Evolutionary conservation across 2,113 vertebrate genomes (phyloP).

Genomic region (Cyprinodon tularosa): DNA sequence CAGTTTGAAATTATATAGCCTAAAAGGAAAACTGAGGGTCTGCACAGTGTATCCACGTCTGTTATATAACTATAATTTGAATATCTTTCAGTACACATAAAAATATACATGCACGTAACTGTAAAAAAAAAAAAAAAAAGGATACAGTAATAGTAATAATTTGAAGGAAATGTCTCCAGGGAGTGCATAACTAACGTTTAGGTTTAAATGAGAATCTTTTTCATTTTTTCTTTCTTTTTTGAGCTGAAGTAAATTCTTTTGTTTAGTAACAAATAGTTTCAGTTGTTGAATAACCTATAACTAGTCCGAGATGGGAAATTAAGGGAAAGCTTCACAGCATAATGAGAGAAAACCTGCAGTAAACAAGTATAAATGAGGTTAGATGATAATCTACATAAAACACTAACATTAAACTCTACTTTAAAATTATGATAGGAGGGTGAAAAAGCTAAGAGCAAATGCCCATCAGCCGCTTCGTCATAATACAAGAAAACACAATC

Average conservation of each 20-base stretch:
- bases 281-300: not conserved
- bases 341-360: not conserved
- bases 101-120: too few relatives aligned
- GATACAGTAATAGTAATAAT: not conserved
- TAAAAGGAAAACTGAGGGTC: too few relatives aligned
- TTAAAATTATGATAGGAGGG: not conserved
- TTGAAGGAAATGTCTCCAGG: not conserved
- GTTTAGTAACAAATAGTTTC: not conserved
- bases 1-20: too few relatives aligned
- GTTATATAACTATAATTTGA: too few relatives aligned
- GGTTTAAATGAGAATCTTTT: too few relatives aligned
- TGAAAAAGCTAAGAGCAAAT: not conserved
- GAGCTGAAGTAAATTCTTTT: not conserved
- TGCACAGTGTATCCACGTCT: too few relatives aligned
- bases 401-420: not conserved
- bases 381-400: fast-evolving
- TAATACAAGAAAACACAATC: not conserved
- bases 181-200: not conserved
- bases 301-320: not conserved
- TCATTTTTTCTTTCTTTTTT: not conserved
- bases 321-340: not conserved
- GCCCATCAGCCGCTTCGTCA: not conserved
- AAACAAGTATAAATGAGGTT: not conserved
- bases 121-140: not conserved
- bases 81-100: too few relatives aligned